Evolutionary conservation across 1,140 invertebrate genomes (phyloP).

Genomic region (Zelostemma sp.): DNA sequence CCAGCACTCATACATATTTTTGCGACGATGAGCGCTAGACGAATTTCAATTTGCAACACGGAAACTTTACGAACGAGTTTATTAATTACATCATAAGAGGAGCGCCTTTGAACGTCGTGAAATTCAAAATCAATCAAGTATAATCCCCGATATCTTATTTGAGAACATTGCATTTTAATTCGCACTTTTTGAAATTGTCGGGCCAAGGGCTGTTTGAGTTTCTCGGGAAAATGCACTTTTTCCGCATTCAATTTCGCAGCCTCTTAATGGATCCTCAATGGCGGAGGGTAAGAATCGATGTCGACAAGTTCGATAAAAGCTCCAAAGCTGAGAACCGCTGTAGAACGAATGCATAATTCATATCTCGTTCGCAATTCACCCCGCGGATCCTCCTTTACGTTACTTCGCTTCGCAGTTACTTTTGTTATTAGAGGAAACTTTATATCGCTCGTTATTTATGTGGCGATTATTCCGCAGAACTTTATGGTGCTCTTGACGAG

Average conservation of each 20-base stretch:
- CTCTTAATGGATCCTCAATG: background rate
- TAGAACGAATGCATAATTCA: conserved; percentile 48
- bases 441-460: conserved; percentile 48
- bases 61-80: no score
- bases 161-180: no score
- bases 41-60: conserved; percentile 1
- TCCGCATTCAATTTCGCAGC: no score
- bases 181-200: no score
- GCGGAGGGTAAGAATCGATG: background rate
- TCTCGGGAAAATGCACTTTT: no score
- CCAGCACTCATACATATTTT: background rate
- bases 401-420: conserved; percentile 39
- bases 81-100: no score
- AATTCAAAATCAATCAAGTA: no score
- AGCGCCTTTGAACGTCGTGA: no score
- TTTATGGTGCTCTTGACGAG: conserved; percentile 20
- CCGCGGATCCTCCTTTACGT: conserved; percentile 25
- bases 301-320: no score
- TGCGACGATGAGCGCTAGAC: no score
- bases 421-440: conserved; percentile 49
- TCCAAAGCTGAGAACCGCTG: conserved; percentile 21
- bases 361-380: conserved; percentile 26
- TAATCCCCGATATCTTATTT: no score
- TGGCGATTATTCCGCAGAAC: conserved; percentile 42
- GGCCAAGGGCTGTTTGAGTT: no score